Conservation (phyloP, 2,797 vertebrate genomes). For the Salmo trutta region DNA sequence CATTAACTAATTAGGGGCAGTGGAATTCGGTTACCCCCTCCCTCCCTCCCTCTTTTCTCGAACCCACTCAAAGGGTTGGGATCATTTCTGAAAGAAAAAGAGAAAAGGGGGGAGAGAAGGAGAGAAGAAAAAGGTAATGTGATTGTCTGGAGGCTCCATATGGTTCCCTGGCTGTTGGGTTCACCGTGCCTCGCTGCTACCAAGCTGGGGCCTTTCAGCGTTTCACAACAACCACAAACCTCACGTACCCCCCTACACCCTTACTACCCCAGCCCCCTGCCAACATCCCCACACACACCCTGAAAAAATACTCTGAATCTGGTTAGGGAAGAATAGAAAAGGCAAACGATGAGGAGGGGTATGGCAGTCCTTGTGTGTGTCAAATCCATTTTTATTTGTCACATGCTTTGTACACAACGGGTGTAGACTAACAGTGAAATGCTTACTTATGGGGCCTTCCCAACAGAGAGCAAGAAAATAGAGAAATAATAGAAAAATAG, state of each 20-base stretch:
- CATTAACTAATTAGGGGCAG: neutral
- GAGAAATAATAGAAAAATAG: no score
- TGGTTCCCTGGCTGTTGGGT: constrained; percentile 64
- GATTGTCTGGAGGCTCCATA: constrained; percentile 73
- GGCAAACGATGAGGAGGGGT: constrained; percentile 67
- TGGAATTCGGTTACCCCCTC: neutral
- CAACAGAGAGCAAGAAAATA: no score
- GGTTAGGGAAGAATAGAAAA: constrained; percentile 78
- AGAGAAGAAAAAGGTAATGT: constrained; percentile 64
- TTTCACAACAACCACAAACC: constrained; percentile 69
- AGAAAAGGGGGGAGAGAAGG: constrained; percentile 20
- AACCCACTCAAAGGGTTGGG: constrained; percentile 53
- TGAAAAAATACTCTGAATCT: constrained; percentile 73
- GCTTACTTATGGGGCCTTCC: no score
- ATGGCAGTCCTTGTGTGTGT: constrained; percentile 10
- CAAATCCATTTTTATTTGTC: no score
- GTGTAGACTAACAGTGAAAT: no score
- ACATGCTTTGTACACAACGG: no score
- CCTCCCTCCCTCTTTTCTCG: neutral
- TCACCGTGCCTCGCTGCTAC: constrained; percentile 59
- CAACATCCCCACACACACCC: constrained; percentile 42
- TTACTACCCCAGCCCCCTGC: constrained; percentile 37
- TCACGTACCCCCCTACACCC: constrained; percentile 48
- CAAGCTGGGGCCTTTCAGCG: constrained; percentile 63
- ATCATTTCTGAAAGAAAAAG: constrained; percentile 67